These are phyloP conservation scores for Platyscapa corneri DNA, from an alignment of 1,140 invertebrate genomes.

Conservation along the genomic window DNA sequence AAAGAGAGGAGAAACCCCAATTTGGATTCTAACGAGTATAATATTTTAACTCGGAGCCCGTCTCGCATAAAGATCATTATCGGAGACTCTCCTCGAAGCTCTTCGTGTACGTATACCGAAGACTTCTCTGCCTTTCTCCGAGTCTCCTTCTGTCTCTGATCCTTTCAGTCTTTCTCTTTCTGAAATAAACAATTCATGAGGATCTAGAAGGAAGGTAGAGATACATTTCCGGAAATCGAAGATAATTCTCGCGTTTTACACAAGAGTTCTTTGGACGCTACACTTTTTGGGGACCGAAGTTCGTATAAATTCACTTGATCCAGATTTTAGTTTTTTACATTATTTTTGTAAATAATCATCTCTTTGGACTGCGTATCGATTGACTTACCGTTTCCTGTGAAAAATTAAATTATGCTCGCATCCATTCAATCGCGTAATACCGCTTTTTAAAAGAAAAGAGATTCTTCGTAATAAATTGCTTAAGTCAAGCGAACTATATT, in stretches of 20 bases:
- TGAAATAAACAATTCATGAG: constrained; percentile 39
- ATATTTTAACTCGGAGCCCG: constrained; percentile 65
- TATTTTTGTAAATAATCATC: not conserved
- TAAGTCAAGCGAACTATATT: too few relatives aligned
- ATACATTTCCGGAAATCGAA: constrained; percentile 48
- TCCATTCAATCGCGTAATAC: too few relatives aligned
- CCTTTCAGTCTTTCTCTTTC: constrained; percentile 39
- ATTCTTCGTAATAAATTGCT: too few relatives aligned
- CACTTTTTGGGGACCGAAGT: not conserved
- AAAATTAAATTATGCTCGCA: too few relatives aligned
- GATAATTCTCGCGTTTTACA: constrained; percentile 51
- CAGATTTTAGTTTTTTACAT: not conserved
- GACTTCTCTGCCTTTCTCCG: constrained; percentile 34
- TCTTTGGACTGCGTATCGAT: too few relatives aligned
- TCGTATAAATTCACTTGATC: not conserved
- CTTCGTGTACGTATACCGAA: constrained; percentile 40
- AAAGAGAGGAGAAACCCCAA: constrained; percentile 60
- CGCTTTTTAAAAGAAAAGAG: too few relatives aligned
- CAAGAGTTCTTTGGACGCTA: not conserved
- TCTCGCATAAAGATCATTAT: constrained; percentile 71
- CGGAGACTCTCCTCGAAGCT: constrained; percentile 48
- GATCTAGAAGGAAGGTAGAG: not conserved
- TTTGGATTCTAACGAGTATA: constrained; percentile 69
- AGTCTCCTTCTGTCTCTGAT: constrained; percentile 45
- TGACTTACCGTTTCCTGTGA: too few relatives aligned